Percentiles rank a stretch among this genome's conserved stretches.
phyloP scores from a whole-genome alignment of 2,888 invertebrate species.

The Scaptomyza cyrtandrae region DNA sequence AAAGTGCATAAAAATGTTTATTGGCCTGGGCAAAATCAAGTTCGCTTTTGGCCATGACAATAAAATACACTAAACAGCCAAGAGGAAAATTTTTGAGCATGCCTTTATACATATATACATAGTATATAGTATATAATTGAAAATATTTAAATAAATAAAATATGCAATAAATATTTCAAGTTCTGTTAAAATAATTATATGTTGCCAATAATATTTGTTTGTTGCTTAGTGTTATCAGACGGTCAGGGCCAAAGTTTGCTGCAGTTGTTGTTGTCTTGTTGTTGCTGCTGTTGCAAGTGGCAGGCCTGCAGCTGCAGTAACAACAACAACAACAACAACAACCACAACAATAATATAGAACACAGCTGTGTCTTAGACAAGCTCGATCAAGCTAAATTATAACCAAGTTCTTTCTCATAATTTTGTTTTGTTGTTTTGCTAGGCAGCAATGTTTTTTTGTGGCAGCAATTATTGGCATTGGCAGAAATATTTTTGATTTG shows the following conservation, averaged over 20 bases:
- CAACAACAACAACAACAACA: slow-evolving; percentile 47
- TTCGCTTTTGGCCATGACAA: slow-evolving; percentile 57
- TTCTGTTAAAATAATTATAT: not conserved
- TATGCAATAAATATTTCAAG: not conserved
- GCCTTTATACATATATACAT: not conserved
- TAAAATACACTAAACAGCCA: slow-evolving; percentile 49
- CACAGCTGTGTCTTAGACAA: slow-evolving; percentile 67
- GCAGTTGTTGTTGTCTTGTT: slow-evolving; percentile 40
- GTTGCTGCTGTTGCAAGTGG: slow-evolving; percentile 65
- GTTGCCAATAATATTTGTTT: slow-evolving; percentile 11
- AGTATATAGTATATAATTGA: not conserved
- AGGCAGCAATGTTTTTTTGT: slow-evolving; percentile 47
- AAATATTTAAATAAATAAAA: no score
- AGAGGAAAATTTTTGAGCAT: not conserved
- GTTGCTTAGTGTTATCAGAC: slow-evolving; percentile 49
- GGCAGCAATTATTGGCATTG: slow-evolving; percentile 72
- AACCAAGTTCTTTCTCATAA: slow-evolving; percentile 59
- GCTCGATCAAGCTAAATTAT: slow-evolving; percentile 48
- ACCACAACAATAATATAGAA: slow-evolving; percentile 65
- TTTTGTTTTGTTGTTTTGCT: slow-evolving; percentile 36
- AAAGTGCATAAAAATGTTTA: slow-evolving; percentile 72
- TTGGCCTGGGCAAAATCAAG: slow-evolving; percentile 57
- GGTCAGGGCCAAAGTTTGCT: slow-evolving; percentile 66
- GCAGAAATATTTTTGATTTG: slow-evolving; percentile 72
- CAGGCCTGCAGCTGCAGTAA: slow-evolving; percentile 55